A percentile compares a stretch with the other conserved stretches of the same genome.
Conservation (phyloP, 1,140 invertebrate species). For the Drosophila varians region DNA sequence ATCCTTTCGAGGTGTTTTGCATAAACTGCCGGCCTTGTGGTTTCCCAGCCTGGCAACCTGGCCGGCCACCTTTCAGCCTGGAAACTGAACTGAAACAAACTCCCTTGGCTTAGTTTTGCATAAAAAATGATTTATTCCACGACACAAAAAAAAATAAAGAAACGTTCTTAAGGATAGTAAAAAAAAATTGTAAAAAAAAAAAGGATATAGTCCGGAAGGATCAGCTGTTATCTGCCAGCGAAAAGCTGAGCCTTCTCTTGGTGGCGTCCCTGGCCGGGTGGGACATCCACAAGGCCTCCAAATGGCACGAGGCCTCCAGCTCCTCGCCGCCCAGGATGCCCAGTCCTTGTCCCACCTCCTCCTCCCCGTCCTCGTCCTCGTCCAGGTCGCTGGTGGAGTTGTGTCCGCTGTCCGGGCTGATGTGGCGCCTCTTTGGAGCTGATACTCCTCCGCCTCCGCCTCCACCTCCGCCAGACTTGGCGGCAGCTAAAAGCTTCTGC, state of each 20-base stretch:
- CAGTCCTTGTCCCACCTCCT: conserved; percentile 15
- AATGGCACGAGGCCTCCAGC: conserved; percentile 48
- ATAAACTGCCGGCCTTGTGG: conserved; percentile 60
- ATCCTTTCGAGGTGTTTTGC: conserved; percentile 52
- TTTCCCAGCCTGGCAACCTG: conserved; percentile 21
- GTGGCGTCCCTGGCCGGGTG: conserved; percentile 56
- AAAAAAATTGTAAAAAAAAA: conserved; percentile 52
- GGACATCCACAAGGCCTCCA: conserved; percentile 63
- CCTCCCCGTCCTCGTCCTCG: conserved; percentile 30
- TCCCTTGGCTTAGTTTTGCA: conserved; percentile 4
- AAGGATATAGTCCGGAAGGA: background rate
- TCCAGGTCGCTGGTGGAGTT: conserved; percentile 76
- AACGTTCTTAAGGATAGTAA: conserved; percentile 26
- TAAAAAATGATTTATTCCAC: conserved; percentile 46
- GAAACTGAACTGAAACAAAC: background rate
- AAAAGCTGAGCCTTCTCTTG: conserved; percentile 76
- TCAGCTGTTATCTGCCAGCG: conserved; percentile 49
- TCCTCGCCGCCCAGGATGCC: conserved; percentile 48
- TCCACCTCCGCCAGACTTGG: conserved; percentile 15
- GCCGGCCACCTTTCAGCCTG: too few species aligned
- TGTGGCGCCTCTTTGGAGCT: conserved; percentile 52
- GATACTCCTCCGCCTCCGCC: background rate
- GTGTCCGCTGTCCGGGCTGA: conserved; percentile 80
- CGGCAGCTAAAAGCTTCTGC: conserved; percentile 65
- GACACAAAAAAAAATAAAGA: conserved; percentile 23